Percentiles rank a stretch among this genome's conserved stretches.
These are phyloP conservation scores for Platycercus adscitus DNA, from an alignment of 2,113 vertebrate genomes.

Conservation along the genomic window DNA sequence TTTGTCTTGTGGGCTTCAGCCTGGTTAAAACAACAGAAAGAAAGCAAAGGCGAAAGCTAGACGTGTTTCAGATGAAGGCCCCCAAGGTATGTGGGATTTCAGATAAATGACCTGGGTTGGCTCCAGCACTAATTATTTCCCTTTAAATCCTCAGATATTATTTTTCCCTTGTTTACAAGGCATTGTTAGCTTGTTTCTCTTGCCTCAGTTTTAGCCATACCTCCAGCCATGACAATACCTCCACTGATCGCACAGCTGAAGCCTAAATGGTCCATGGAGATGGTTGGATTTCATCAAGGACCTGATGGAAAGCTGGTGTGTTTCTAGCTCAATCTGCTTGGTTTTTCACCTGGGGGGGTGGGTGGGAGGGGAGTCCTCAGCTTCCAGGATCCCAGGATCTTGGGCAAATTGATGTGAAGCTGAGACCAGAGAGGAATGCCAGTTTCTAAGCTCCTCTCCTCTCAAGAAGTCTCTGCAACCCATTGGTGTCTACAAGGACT, in stretches of 20 bases:
- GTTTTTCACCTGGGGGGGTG: not conserved
- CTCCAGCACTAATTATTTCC: slow-evolving; percentile 13
- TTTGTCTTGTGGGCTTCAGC: slow-evolving; percentile 41
- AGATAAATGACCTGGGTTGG: slow-evolving; percentile 20
- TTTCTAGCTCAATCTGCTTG: not conserved
- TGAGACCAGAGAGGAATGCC: not conserved
- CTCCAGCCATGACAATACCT: not conserved
- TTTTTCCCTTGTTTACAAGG: not conserved
- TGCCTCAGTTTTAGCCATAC: not conserved
- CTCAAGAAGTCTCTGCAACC: not conserved
- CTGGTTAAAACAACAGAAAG: slow-evolving; percentile 32
- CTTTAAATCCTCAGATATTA: not conserved
- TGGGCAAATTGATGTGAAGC: not conserved
- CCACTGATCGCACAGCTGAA: not conserved
- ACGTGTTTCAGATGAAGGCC: slow-evolving; percentile 20
- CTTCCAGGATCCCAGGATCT: not conserved
- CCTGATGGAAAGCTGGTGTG: not conserved
- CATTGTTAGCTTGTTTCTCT: not conserved
- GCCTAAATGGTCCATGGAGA: not conserved
- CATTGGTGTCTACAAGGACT: too few species aligned
- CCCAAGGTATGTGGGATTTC: not conserved
- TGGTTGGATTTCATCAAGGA: not conserved
- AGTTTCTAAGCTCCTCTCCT: not conserved
- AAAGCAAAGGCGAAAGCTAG: not conserved
- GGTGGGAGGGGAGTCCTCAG: not conserved